Evolutionary conservation across 2,113 vertebrate species (phyloP).

Genomic region (Gymnobelideus leadbeateri): DNA sequence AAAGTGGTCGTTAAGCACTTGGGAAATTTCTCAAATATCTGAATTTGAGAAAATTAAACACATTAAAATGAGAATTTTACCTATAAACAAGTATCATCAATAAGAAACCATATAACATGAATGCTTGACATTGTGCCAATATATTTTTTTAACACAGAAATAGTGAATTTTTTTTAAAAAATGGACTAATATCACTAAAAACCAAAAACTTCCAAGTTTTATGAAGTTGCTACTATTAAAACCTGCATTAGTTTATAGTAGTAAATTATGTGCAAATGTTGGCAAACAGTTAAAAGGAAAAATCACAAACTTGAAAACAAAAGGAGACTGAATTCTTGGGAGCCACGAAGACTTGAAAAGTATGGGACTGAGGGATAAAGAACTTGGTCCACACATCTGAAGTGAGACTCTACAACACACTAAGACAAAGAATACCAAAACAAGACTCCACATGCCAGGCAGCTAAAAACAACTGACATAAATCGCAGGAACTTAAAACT

Average conservation of each 20-base stretch:
- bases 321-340: conserved; percentile 40
- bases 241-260: conserved; percentile 45
- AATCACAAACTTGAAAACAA: conserved; percentile 57
- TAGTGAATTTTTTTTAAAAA: conserved; percentile 11
- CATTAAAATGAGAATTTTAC: neutral
- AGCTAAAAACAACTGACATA: conserved; percentile 74
- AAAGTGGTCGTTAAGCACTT: neutral
- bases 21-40: conserved; percentile 29
- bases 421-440: conserved; percentile 64
- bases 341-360: conserved; percentile 53
- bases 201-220: conserved; percentile 47
- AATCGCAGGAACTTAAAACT: conserved; percentile 84
- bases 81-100: neutral
- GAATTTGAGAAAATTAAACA: conserved; percentile 22
- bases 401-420: conserved; percentile 40
- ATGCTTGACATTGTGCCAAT: neutral
- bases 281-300: conserved; percentile 72
- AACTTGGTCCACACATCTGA: conserved; percentile 55
- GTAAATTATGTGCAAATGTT: conserved; percentile 57
- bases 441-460: conserved; percentile 74
- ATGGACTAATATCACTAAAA: conserved; percentile 27
- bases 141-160: conserved; percentile 1
- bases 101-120: conserved; percentile 44
- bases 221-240: conserved; percentile 47
- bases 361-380: conserved; percentile 2